Evolutionary conservation across 1,140 invertebrate species (phyloP), one percentile per base, ranked within the genome.

Genomic region (Achatina immaculata): DNA sequence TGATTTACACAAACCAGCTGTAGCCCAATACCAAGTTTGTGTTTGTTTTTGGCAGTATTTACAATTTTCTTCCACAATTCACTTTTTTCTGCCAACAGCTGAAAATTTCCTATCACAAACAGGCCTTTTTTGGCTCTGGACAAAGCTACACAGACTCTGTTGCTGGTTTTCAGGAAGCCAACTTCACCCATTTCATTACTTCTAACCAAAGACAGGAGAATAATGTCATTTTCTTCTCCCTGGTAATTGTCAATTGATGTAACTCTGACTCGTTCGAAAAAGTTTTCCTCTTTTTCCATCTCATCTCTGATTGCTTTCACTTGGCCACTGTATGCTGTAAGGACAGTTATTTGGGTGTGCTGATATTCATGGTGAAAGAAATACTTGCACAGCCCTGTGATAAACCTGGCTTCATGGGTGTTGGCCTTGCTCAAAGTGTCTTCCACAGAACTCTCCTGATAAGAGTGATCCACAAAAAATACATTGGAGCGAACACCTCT

Each of bases 171-270:
- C n/a, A 97, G 88, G 91, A 96, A 97, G 6, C 96, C 96, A 86
- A 96, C 94, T 43, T 93, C 93, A n/a, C 92, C 92, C 16, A 94
- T 90, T 6, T 89, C 79, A 80, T 91, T 90, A 88, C 94, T 96
- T 80, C 96, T 91, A 0, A 97, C 95, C 6, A 97, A 90, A 0
- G 96, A 96, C 9, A 97, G 86, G 1, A 97, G 86, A 78, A 97
- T 95, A 58, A 97, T 96, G 83, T 95, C 94, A 48, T 94, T 95
- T 90, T 97, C 96, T 88, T 96, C 95, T 0, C 96, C 96, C 92
- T 89, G 87, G 76, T 83, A 89, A 82, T 95, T 96, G 88, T 97
- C 96, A 1, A 96, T 93, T 11, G 0, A 96, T 51, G 93, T 93
- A 31, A 96, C 93, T 74, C 86, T 74, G 4, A 92, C 85, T 21